phyloP scores from a whole-genome alignment of 2,888 invertebrate species.

The Megastigmus dorsalis region DNA sequence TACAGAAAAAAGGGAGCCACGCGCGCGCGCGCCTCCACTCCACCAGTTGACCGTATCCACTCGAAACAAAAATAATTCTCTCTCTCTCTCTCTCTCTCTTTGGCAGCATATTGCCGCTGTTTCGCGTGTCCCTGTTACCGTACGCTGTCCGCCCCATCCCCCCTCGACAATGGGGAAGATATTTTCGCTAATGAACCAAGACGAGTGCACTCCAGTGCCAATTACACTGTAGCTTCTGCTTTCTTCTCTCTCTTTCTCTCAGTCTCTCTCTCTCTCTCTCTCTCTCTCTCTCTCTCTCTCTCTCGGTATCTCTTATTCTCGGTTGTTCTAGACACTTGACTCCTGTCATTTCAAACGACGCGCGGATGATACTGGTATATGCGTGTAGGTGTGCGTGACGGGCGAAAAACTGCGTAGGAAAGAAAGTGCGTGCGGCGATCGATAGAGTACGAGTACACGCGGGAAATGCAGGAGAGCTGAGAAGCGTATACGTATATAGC shows the following conservation, averaged over 20 bases:
- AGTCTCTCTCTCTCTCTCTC: conserved; percentile 50
- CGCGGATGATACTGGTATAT: too few relatives aligned
- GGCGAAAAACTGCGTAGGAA: background rate
- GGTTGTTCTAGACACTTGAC: conserved; percentile 37
- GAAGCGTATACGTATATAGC: too few relatives aligned
- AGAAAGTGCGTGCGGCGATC: too few relatives aligned
- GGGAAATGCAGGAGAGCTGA: too few relatives aligned
- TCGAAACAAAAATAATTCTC: conserved; percentile 74
- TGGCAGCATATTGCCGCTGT: background rate
- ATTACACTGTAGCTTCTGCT: conserved; percentile 71
- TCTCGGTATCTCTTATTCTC: too few relatives aligned
- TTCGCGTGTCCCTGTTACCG: too few relatives aligned
- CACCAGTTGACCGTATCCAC: conserved; percentile 74
- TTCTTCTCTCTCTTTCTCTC: conserved; percentile 62
- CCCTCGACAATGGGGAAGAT: conserved; percentile 73
- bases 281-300: conserved; percentile 55
- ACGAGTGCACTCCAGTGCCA: conserved; percentile 73
- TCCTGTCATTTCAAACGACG: conserved; percentile 30
- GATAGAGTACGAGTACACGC: background rate
- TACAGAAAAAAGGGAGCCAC: too few relatives aligned
- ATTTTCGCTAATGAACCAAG: conserved; percentile 75
- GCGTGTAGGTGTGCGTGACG: background rate
- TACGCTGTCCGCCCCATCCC: conserved; percentile 52
- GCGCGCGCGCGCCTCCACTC: conserved; percentile 65
- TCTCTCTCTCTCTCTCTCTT: too few relatives aligned